A percentile compares a stretch with the other conserved stretches of the same genome.
phyloP scores from a whole-genome alignment of 2,797 vertebrate species.

The Balearica regulorum region DNA sequence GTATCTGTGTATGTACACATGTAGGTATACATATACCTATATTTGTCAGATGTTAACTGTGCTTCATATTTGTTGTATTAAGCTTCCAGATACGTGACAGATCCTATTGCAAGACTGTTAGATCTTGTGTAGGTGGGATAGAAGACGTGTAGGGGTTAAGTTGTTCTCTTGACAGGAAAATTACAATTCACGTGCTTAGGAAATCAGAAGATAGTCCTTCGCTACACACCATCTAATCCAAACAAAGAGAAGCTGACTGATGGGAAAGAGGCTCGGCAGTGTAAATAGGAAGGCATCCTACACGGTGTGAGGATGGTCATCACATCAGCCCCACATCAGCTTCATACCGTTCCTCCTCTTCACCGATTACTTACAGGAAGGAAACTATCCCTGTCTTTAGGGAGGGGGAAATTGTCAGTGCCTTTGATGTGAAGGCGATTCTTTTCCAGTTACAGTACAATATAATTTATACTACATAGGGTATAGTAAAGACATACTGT shows the following conservation, averaged over 20 bases:
- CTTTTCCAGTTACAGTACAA: background rate
- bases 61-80: background rate
- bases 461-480: background rate
- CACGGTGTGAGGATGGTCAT: background rate
- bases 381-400: background rate
- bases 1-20: accelerated
- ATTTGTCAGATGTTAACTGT: background rate
- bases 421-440: background rate
- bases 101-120: background rate
- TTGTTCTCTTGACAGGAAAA: background rate
- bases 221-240: background rate
- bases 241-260: background rate
- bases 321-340: background rate
- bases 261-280: background rate
- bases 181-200: background rate
- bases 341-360: background rate
- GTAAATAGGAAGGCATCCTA: background rate
- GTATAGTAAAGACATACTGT: background rate
- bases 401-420: background rate
- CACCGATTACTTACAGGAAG: background rate
- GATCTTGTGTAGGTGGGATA: background rate
- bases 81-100: background rate
- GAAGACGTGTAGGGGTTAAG: background rate
- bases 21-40: no score
- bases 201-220: background rate